A percentile compares a stretch with the other conserved stretches of the same genome.
Conservation (phyloP, 2,888 invertebrate genomes). For the Nymphalis polychloros region DNA sequence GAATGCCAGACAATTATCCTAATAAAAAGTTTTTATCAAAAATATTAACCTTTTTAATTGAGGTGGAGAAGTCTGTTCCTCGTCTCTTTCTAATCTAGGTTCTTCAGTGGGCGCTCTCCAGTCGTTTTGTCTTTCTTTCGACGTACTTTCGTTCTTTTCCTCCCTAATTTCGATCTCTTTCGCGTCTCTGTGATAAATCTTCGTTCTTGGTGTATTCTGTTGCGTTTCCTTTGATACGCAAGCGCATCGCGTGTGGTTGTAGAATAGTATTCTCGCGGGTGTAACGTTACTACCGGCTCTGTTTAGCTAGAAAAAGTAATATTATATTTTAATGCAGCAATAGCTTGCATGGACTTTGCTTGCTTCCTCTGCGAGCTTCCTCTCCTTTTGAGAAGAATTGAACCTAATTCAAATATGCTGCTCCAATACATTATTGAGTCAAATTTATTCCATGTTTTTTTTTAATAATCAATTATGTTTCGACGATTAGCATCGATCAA, state of each 20-base stretch:
- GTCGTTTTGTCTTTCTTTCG: slow-evolving; percentile 50
- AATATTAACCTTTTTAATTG: slow-evolving; percentile 60
- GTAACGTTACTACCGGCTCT: slow-evolving; percentile 61
- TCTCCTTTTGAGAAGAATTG: too few relatives aligned
- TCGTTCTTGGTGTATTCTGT: slow-evolving; percentile 48
- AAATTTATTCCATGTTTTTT: too few relatives aligned
- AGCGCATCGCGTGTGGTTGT: slow-evolving; percentile 71
- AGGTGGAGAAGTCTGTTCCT: slow-evolving; percentile 63
- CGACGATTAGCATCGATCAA: too few relatives aligned
- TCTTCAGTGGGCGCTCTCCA: slow-evolving; percentile 60
- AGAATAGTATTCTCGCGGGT: slow-evolving; percentile 65
- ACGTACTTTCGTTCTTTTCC: slow-evolving; percentile 40
- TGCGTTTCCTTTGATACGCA: slow-evolving; percentile 64
- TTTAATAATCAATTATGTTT: too few relatives aligned
- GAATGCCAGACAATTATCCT: too few relatives aligned
- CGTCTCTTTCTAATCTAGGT: slow-evolving; percentile 52
- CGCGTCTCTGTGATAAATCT: slow-evolving; percentile 38
- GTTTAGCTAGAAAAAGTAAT: slow-evolving; percentile 52
- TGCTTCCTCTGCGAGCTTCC: too few relatives aligned
- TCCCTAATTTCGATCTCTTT: slow-evolving; percentile 21
- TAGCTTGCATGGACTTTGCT: too few relatives aligned
- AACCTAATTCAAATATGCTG: too few relatives aligned
- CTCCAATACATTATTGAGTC: too few relatives aligned
- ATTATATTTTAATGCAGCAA: neutral
- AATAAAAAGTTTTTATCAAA: too few relatives aligned